These are phyloP conservation scores for Papilio polyxenes DNA, from an alignment of 1,140 invertebrate species.

Conservation along the genomic window DNA sequence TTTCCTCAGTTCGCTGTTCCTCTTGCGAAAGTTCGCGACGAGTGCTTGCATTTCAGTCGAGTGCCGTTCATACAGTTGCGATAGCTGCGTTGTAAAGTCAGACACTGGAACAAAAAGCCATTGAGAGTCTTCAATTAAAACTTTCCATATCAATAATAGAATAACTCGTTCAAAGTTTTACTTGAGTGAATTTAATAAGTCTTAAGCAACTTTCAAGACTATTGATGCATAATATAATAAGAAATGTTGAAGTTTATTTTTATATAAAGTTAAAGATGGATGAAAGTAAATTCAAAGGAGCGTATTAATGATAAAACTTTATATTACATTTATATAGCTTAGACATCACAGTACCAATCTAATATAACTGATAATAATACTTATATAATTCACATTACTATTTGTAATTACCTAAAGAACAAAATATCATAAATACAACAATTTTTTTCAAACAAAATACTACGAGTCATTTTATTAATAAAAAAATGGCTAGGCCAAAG, in stretches of 20 bases:
- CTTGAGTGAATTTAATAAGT: neutral
- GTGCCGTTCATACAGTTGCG: constrained; percentile 94
- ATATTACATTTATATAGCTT: neutral
- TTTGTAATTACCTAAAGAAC: too few relatives aligned
- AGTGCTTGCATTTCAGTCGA: constrained; percentile 93
- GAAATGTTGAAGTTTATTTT: neutral
- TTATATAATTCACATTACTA: too few relatives aligned
- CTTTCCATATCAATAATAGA: constrained; percentile 11
- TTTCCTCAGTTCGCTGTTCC: constrained; percentile 92
- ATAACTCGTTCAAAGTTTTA: neutral
- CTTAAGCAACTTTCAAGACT: constrained; percentile 2
- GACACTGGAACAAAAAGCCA: constrained; percentile 88
- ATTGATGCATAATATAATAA: neutral
- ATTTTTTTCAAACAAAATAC: too few relatives aligned
- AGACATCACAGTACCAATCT: neutral
- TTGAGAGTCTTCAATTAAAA: constrained; percentile 28
- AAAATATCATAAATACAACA: too few relatives aligned
- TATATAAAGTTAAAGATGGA: neutral
- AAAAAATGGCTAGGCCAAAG: too few relatives aligned
- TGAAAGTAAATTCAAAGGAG: neutral
- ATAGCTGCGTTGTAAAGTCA: constrained; percentile 96
- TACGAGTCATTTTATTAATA: too few relatives aligned
- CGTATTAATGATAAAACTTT: neutral
- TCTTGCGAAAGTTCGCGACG: constrained; percentile 92
- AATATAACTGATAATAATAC: too few relatives aligned